phyloP scores from a whole-genome alignment of 2,797 vertebrate genomes.

The Microhierax caerulescens region DNA sequence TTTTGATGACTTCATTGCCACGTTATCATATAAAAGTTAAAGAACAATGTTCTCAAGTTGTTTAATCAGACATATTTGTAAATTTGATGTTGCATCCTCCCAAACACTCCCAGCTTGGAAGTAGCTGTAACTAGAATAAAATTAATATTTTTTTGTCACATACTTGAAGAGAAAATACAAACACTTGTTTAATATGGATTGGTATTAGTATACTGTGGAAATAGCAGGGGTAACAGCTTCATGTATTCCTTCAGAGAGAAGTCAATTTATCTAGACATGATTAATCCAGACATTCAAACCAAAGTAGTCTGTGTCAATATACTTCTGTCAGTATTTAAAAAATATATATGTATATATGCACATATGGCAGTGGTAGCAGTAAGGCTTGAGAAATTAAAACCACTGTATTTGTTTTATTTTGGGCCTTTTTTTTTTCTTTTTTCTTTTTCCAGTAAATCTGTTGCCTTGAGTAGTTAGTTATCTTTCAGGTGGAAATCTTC shows the following conservation, averaged over 20 bases:
- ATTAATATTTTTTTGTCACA: background rate
- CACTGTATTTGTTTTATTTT: background rate
- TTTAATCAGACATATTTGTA: background rate
- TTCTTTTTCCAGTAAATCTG: background rate
- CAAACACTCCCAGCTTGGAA: background rate
- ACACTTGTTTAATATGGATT: background rate
- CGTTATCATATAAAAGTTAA: background rate
- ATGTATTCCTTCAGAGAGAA: background rate
- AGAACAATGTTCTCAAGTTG: background rate
- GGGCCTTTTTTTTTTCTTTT: background rate
- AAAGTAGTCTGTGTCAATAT: background rate
- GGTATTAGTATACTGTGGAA: background rate
- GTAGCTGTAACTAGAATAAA: background rate
- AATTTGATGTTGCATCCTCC: background rate
- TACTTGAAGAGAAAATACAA: background rate
- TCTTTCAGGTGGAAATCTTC: background rate
- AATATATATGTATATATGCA: background rate
- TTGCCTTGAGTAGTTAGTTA: background rate
- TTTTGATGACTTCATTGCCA: constrained; percentile 21
- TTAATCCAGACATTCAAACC: background rate
- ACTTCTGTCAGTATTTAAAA: background rate
- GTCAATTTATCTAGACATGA: background rate
- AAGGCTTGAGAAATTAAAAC: background rate
- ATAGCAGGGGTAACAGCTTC: background rate
- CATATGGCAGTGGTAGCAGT: background rate